A percentile compares a stretch with the other conserved stretches of the same genome.
phyloP scores from a whole-genome alignment of 2,888 invertebrate genomes.

The Trachelus tabidus region DNA sequence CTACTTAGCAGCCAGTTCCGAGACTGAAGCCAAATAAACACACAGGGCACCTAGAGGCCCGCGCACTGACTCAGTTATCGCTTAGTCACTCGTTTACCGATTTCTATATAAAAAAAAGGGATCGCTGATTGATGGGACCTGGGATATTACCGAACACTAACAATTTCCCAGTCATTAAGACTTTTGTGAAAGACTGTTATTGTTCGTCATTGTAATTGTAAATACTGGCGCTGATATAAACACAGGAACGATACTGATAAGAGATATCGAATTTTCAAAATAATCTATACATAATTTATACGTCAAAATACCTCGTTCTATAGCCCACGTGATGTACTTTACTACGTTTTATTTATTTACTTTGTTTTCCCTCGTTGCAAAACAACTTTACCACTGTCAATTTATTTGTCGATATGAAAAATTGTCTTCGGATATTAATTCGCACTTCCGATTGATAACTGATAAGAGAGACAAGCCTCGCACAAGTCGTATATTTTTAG shows the following conservation, averaged over 20 bases:
- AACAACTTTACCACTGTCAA: background rate
- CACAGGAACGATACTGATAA: background rate
- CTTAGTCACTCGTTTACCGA: slow-evolving; percentile 48
- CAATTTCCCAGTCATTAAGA: background rate
- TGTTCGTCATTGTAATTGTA: background rate
- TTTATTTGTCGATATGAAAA: background rate
- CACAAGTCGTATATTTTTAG: background rate
- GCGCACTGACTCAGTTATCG: slow-evolving; percentile 38
- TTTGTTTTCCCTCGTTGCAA: background rate
- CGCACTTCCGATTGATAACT: background rate
- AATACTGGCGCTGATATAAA: background rate
- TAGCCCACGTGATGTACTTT: too few species aligned
- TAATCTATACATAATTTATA: background rate
- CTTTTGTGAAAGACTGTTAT: background rate
- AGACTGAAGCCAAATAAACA: slow-evolving; percentile 54
- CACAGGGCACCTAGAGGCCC: slow-evolving; percentile 24
- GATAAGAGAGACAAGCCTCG: background rate
- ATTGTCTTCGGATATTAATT: background rate
- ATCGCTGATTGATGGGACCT: background rate
- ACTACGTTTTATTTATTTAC: background rate
- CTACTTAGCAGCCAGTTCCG: slow-evolving; percentile 26
- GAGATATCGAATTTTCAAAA: background rate
- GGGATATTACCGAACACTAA: slow-evolving; percentile 2
- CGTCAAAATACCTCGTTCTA: background rate
- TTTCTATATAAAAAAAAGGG: slow-evolving; percentile 28